Evolutionary conservation across 2,888 invertebrate genomes (phyloP).

Genomic region (Proisotoma minuta): DNA sequence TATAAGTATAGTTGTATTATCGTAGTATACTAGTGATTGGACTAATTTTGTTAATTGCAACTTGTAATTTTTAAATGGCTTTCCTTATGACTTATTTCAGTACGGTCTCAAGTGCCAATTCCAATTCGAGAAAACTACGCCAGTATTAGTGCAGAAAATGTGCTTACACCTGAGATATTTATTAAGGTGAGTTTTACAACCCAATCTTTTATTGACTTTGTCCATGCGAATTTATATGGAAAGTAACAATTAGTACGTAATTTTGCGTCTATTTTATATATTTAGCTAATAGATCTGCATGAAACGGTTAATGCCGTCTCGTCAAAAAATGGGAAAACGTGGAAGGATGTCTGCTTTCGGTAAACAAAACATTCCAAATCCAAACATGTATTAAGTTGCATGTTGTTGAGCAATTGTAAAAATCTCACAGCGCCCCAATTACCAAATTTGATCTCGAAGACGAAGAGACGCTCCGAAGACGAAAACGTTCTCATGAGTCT

Average conservation of each 20-base stretch:
- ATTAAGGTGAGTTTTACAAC: slow-evolving; percentile 52
- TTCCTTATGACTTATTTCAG: too few species aligned
- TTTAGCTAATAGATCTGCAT: slow-evolving; percentile 56
- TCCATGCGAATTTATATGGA: too few species aligned
- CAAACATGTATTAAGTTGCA: too few species aligned
- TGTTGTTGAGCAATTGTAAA: too few species aligned
- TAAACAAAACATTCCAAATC: slow-evolving; percentile 50
- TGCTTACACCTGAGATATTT: slow-evolving; percentile 61
- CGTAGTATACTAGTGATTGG: too few species aligned
- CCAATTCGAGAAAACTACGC: slow-evolving; percentile 61
- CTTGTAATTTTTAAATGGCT: too few species aligned
- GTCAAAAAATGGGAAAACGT: slow-evolving; percentile 50
- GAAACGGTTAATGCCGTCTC: slow-evolving; percentile 54
- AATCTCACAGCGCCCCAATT: slow-evolving; percentile 42
- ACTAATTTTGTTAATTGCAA: too few species aligned
- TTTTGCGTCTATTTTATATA: too few species aligned
- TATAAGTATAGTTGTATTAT: too few species aligned
- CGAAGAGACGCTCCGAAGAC: slow-evolving; percentile 12
- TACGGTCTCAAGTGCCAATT: slow-evolving; percentile 62
- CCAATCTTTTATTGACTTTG: too few species aligned
- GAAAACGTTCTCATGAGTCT: slow-evolving; percentile 5
- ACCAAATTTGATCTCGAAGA: slow-evolving; percentile 27
- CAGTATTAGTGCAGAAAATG: slow-evolving; percentile 63
- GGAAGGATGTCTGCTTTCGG: slow-evolving; percentile 58
- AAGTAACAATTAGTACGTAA: too few species aligned